Base-by-base conservation (phyloP, 2,888 invertebrate species). In the Trachelus iudaicus region DNA sequence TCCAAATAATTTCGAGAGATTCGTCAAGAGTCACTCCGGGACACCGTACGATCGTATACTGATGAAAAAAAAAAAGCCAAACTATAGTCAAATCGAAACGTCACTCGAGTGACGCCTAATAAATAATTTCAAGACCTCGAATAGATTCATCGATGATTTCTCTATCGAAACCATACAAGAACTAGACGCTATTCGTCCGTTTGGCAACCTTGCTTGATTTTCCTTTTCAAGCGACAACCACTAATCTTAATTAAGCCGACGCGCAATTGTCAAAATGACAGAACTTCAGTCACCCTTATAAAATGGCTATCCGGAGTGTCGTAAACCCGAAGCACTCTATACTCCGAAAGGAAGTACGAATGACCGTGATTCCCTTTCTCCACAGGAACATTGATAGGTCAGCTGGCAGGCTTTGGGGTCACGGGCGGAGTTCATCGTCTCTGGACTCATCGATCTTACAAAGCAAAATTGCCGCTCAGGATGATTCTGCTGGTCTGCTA, bases 361-460 rank as follows among this genome's bases (percentile, higher is more conserved):
- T 56, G 0, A 56, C 23, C 23, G 2, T 23, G 56, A 56, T 23
- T 56, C 31, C 68, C 77, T 69, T 37, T 74, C 73, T 37, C 40
- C 30, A 15, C 76, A 71, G 31, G 71, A 40, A n/a, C 73, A 34
- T 37, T 76, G 23, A 15, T 56, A 23, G 68, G 69, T 56, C 73
- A 34, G 69, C 69, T 73, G n/a, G 93, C 94, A 33, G 95, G 94
- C 15, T 94, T 95, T 82, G 94, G 96, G 12, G 94, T 95, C 15
- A 95, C 95, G 0, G 95, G 93, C 0, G 95, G 95, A 13, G 95
- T 92, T 0, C 95, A 96, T 88, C 93, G 95, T 69, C 93, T 93
- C 77, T 95, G 95, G 95, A 93, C 93, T 75, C 95, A 95, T 89
- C 93, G 94, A 82, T 93, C 95, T 0, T 95, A 93, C 87, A 95